Base-by-base conservation (phyloP, 2,888 invertebrate genomes). In the Macroteleia sp. region DNA sequence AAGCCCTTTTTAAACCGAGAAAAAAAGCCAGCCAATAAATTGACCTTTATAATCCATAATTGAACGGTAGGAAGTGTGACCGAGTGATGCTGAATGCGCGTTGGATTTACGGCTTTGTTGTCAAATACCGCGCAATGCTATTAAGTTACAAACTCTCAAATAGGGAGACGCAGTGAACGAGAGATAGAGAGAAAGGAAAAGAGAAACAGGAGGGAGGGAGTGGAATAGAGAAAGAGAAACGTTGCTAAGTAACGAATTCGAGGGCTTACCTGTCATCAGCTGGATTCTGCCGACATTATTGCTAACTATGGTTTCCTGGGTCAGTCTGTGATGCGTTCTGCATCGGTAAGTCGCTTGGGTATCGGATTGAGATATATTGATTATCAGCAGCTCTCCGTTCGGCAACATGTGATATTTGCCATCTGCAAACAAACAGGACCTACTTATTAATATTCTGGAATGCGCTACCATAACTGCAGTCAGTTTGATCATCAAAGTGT, bases 341-440 rank as follows among this genome's bases (percentile, higher is more conserved):
- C 94, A 94, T 36, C 93, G 92, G 88, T 93, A 94, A 80, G 92
- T 92, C 85, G 92, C 92, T 82, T 92, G 92, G 14, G 93, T 92
- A 90, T 94, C 94, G 77, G 88, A 90, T 80, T 92, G 92, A 77
- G 93, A 92, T 79, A 94, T 93, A 86, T 93, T 93, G 82, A 94
- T 92, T 76, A 94, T 92, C 89, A 94, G 92, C 69, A 94, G 90
- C 83, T 94, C 94, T 8, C 94, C 94, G 46, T 92, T 92, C 30
- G 93, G 92, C 41, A 94, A 91, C 91, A 94, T 93, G 82, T 93
- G 93, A 89, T 93, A 93, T 90, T 93, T 93, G 42, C 93, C 93
- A 90, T 93, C 93, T 93, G 84, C 25, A 84, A 84, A 69, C 77
- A 83, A 46, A 77, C 56, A 44, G 19, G 52, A 8, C 22, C 39